A percentile compares a stretch with the other conserved stretches of the same genome.
phyloP scores from a whole-genome alignment of 2,888 invertebrate species.

The Tipula lateralis region DNA sequence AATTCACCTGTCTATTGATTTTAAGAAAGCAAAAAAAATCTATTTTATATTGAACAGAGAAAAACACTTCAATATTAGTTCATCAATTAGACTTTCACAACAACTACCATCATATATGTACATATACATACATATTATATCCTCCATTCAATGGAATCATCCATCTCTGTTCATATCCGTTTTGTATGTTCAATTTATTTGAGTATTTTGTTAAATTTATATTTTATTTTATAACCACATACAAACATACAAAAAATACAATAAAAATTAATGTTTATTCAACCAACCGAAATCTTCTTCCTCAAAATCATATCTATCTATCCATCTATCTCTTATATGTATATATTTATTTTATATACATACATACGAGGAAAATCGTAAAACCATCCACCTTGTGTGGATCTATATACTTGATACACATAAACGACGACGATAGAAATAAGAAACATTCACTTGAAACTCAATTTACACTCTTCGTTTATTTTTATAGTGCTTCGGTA shows the following conservation, averaged over 20 bases:
- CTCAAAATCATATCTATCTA: conserved; percentile 13
- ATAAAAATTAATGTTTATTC: conserved; percentile 24
- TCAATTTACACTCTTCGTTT: conserved; percentile 24
- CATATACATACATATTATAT: neutral
- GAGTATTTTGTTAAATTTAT: conserved; percentile 24
- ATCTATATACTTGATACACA: neutral
- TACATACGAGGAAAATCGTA: neutral
- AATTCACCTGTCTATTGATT: neutral
- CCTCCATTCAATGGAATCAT: neutral
- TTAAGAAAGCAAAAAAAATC: neutral
- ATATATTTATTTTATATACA: neutral
- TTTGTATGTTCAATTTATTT: conserved; percentile 19
- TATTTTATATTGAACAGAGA: neutral
- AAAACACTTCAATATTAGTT: neutral
- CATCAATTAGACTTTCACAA: neutral
- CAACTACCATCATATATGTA: neutral
- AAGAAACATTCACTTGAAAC: conserved; percentile 13
- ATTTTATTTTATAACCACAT: neutral
- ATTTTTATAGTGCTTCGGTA: conserved; percentile 11
- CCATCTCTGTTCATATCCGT: neutral
- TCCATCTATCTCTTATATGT: neutral
- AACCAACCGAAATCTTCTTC: conserved; percentile 11
- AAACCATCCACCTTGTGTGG: neutral
- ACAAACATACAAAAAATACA: neutral
- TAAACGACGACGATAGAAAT: neutral